These are phyloP conservation scores for Hylia prasina DNA, from an alignment of 2,113 vertebrate genomes.

Conservation along the genomic window DNA sequence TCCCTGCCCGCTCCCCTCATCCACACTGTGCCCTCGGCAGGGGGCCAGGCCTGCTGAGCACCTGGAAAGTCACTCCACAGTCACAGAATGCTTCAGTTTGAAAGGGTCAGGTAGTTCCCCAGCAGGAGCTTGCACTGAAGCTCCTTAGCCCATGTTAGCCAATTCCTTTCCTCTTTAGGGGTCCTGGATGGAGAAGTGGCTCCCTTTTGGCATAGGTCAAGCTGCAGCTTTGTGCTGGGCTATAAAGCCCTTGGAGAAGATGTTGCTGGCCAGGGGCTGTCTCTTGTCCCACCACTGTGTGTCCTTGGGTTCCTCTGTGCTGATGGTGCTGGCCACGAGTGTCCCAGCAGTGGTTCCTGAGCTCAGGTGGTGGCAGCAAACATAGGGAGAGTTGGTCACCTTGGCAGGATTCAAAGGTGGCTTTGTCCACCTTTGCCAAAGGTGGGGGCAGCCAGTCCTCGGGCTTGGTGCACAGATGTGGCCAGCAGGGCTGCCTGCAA, in stretches of 20 bases:
- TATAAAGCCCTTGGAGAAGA: background rate
- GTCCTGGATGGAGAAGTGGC: background rate
- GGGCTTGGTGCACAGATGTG: background rate
- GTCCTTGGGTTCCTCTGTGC: background rate
- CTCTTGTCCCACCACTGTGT: background rate
- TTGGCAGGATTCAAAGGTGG: background rate
- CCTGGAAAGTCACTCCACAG: background rate
- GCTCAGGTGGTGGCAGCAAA: background rate
- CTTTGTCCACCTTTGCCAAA: rapidly evolving
- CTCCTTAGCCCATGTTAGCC: background rate
- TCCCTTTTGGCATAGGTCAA: background rate
- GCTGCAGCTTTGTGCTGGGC: background rate
- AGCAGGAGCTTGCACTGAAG: background rate
- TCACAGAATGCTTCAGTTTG: rapidly evolving
- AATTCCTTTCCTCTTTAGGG: background rate
- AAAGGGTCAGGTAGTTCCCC: background rate
- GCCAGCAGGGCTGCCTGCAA: background rate
- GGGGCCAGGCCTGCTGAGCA: background rate
- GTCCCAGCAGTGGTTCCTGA: background rate
- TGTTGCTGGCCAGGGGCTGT: background rate
- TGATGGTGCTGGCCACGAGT: rapidly evolving
- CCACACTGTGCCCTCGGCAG: rapidly evolving
- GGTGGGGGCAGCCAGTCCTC: background rate
- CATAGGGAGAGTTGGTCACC: rapidly evolving
- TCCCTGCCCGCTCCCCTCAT: rapidly evolving